phyloP scores from a whole-genome alignment of 2,113 vertebrate species.

The Alouatta palliata region DNA sequence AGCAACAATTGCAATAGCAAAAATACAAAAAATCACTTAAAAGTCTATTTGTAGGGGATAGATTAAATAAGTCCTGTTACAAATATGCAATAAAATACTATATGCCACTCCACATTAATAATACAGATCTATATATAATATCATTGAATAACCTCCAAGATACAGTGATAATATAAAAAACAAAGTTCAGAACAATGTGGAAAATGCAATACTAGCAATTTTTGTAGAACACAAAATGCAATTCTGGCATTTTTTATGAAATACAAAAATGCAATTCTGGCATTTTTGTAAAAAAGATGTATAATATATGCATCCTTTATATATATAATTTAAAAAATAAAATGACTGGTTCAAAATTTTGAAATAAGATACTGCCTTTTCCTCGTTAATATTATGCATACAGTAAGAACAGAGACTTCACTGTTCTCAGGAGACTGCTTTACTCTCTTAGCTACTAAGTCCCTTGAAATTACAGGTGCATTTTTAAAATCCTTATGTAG shows the following conservation, averaged over 20 bases:
- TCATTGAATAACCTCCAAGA: not conserved
- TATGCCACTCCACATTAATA: not conserved
- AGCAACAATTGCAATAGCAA: not conserved
- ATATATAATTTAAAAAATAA: constrained; percentile 18
- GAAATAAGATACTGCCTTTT: not conserved
- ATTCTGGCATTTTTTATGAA: too few relatives aligned
- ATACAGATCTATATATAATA: not conserved
- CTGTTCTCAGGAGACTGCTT: not conserved
- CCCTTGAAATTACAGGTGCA: not conserved
- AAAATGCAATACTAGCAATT: not conserved
- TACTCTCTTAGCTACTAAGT: not conserved
- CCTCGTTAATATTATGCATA: not conserved
- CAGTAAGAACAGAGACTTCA: not conserved
- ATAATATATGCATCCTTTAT: not conserved
- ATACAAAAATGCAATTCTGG: not conserved
- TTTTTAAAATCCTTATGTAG: not conserved
- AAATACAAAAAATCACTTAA: not conserved
- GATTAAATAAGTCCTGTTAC: not conserved
- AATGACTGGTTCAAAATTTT: not conserved
- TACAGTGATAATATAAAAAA: not conserved
- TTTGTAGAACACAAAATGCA: too few relatives aligned
- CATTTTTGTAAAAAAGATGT: not conserved
- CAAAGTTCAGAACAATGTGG: not conserved
- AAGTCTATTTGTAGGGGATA: not conserved
- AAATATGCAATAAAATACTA: not conserved